Base-by-base conservation (phyloP, 92 coral and sea anemone genomes). In the Phymanthus crucifer region DNA sequence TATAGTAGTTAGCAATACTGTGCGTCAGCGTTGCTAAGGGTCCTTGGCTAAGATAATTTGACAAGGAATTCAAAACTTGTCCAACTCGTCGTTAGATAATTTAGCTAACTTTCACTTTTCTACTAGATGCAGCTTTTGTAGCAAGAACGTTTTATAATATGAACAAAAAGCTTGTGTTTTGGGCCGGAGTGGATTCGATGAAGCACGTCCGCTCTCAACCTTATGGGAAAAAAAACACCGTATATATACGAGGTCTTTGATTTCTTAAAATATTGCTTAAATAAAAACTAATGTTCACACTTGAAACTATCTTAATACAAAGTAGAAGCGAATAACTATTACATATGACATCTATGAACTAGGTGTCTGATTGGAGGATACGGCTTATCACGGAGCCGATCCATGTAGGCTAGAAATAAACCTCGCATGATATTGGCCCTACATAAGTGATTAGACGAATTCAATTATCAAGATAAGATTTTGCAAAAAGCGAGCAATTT, bases 381-480 rank as follows among this genome's bases (percentile, higher is more conserved):
- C 10, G 35, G 17, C 34, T 29, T 61, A 61, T 61, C 68, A 29
- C 13, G 33, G 6, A 27, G 1, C 14, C 14, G 48, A 54, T 54
- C 64, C 64, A 54, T 6, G 19, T 14, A 17, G 58, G 66, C 6
- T 24, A 0, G 7, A 58, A 9, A 3, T 21, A 61, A 18, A 61
- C 26, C 68, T 3, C 68, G 68, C 68, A 34, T 34, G 68, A 61
- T 61, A 61, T 61, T 61, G 32, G 27, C 14, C 29, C 27, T 54
- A 27, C 32, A 61, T n/a, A 27, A 61, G 14, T 61, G 68, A 61
- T 61, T 61, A 27, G 14, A 61, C 34, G 68, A 61, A 6, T 61
- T 61, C 68, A 61, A 61, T 61, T 61, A 54, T 54, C 64, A 26
- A 61, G 68, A 61, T 61, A 54, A 61, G 32, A 54, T 54, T 21